Evolutionary conservation across 2,113 vertebrate species (phyloP).

Genomic region (Ivindomyrus marchei): DNA sequence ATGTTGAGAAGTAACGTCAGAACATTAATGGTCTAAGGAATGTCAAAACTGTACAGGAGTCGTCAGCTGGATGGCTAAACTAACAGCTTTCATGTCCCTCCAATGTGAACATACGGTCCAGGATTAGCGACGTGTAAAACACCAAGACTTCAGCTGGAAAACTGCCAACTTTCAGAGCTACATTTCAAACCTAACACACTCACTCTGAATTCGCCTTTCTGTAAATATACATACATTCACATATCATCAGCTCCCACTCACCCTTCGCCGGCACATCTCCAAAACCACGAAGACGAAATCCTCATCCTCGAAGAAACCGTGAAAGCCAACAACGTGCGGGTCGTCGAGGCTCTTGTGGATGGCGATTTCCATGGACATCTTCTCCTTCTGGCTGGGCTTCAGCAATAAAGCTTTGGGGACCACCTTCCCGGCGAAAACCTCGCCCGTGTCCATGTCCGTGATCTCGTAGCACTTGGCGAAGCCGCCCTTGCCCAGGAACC

Average conservation of each 20-base stretch:
- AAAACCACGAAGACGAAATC: constrained; percentile 92
- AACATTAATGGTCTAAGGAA: not conserved
- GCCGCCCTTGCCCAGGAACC: constrained; percentile 89
- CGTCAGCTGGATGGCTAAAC: not conserved
- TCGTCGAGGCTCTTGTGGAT: constrained; percentile 86
- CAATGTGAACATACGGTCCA: not conserved
- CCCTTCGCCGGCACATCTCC: constrained; percentile 88
- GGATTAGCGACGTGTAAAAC: not conserved
- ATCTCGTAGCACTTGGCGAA: constrained; percentile 96
- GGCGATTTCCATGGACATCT: constrained; percentile 92
- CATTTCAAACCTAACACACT: not conserved
- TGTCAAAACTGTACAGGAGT: not conserved
- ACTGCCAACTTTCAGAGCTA: not conserved
- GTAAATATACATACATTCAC: not conserved
- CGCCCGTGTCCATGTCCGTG: constrained; percentile 72
- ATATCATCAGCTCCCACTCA: constrained; percentile 48
- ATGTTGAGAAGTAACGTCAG: not conserved
- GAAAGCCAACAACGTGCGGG: constrained; percentile 83
- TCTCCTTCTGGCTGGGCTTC: constrained; percentile 93
- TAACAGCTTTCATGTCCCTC: not conserved
- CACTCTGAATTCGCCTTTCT: not conserved
- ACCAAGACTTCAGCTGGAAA: not conserved
- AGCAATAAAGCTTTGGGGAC: constrained; percentile 86
- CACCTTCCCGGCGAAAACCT: constrained; percentile 87
- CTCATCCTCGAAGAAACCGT: constrained; percentile 86